phyloP scores from a whole-genome alignment of 2,797 vertebrate species.

The Pogoniulus pusillus region DNA sequence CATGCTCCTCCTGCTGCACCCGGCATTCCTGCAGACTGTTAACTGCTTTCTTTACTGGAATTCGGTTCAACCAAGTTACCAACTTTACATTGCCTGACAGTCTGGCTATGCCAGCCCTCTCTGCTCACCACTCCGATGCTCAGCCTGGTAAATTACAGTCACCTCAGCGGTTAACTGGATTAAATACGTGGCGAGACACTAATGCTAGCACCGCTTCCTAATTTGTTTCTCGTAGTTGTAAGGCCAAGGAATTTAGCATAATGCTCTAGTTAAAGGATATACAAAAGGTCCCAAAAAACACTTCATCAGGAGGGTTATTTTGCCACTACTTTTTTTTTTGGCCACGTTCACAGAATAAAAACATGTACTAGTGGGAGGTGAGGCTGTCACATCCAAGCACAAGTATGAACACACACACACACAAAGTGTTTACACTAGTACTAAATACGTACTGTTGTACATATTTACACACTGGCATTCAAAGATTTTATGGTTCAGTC shows the following conservation, averaged over 20 bases:
- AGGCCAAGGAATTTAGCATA: neutral
- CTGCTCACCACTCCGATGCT: constrained; percentile 12
- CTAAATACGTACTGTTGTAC: neutral
- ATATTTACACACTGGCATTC: neutral
- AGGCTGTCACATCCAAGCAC: neutral
- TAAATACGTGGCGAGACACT: constrained; percentile 74
- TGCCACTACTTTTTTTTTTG: neutral
- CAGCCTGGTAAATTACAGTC: constrained; percentile 20
- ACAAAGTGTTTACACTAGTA: neutral
- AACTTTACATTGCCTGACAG: constrained; percentile 56
- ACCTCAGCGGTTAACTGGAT: constrained; percentile 54
- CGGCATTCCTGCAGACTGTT: constrained; percentile 23
- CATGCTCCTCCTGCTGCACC: neutral
- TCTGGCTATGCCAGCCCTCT: constrained; percentile 52
- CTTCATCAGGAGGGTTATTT: neutral
- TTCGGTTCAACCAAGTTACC: constrained; percentile 31
- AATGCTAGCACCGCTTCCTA: constrained; percentile 52
- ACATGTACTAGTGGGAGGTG: neutral
- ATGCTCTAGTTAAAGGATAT: neutral
- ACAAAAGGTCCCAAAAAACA: neutral
- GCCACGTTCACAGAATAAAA: neutral
- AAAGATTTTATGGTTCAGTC: neutral
- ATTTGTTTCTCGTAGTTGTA: constrained; percentile 66
- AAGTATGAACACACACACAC: neutral
- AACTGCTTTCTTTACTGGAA: constrained; percentile 13